Percentiles rank a stretch among this genome's conserved stretches.
Evolutionary conservation across 2,888 invertebrate species (phyloP).

Genomic region (Drosophila anceps): DNA sequence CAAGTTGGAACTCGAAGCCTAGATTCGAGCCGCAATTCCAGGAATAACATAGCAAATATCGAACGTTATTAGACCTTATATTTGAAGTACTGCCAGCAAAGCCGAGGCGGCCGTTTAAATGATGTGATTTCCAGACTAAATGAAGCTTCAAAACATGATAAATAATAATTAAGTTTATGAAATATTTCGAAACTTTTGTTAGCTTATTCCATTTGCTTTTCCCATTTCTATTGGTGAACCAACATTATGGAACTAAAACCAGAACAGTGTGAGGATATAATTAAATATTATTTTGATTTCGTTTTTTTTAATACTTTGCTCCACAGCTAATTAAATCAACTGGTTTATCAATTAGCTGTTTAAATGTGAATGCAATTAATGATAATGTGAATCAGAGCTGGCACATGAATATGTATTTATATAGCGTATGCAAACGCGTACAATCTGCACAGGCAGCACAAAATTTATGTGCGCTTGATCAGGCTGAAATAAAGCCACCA

Average conservation of each 20-base stretch:
- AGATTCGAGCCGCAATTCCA: not conserved
- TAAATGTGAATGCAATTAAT: not conserved
- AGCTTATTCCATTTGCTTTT: not conserved
- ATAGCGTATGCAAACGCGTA: not conserved
- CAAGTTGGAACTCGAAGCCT: not conserved
- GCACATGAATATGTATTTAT: not conserved
- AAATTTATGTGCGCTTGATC: constrained; percentile 43
- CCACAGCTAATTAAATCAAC: not conserved
- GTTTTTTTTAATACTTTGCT: not conserved
- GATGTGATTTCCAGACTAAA: not conserved
- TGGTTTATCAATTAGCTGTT: constrained; percentile 4
- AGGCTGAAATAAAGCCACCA: constrained; percentile 35
- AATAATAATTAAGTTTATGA: too few species aligned
- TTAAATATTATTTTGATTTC: not conserved
- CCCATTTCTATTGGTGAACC: not conserved
- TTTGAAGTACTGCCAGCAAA: too few species aligned
- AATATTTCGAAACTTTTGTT: not conserved
- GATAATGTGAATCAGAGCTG: constrained; percentile 8
- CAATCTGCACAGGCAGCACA: constrained; percentile 6
- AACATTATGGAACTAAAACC: too few species aligned
- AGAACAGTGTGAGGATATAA: too few species aligned
- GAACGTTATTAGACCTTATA: too few species aligned
- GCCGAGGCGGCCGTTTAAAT: not conserved
- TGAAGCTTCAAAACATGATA: not conserved
- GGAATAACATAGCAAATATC: too few species aligned